Evolutionary conservation across 1,140 invertebrate genomes (phyloP), one percentile per base, ranked within the genome.

Genomic region (Ptiloglossa arizonensis): DNA sequence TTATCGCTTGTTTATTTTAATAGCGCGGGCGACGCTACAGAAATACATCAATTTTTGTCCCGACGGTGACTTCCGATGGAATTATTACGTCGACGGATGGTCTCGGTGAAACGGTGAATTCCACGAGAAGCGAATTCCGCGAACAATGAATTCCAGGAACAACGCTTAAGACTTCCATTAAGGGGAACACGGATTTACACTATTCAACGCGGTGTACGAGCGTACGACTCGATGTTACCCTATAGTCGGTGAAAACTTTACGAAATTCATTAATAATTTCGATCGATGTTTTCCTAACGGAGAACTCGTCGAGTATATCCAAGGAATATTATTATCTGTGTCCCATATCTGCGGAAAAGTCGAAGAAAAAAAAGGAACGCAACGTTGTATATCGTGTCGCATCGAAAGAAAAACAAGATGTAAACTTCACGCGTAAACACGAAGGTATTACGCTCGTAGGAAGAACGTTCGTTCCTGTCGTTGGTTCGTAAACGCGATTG

Each of bases 1-100:
- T 62, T 62, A 62, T 41, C 59, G 35, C 57, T 60, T 59, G 57
- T 60, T 41, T 60, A 60, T 60, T n/a, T 22, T n/a, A 17, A n/a
- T 19, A n/a, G 4, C 2, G n/a, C 35, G 32, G 27, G 27, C 52
- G 27, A 19, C 54, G 0, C 13, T 2, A 0, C 54, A 29, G 29
- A 27, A 29, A 56, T 29, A 27, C 54, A 29, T 56, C 27, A 29
- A 24, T 56, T 29, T 56, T 6, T 15, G 13, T 5, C 0, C 24
- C 4, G 52, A 27, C 4, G 27, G 24, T 9, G 24, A 15, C n/a
- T 50, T n/a, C 5, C 48, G 48, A 50, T n/a, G 8, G 5, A 22
- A 9, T 22, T 15, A 27, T 24, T 8, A 24, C 41, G 41, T 41
- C 41, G 41, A 9, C 41, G 41, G 41, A n/a, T n/a, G n/a, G n/a